A percentile compares a stretch with the other conserved stretches of the same genome.
These are phyloP conservation scores for Rhinichthys klamathensis DNA, from an alignment of 2,113 vertebrate genomes.

Conservation along the genomic window DNA sequence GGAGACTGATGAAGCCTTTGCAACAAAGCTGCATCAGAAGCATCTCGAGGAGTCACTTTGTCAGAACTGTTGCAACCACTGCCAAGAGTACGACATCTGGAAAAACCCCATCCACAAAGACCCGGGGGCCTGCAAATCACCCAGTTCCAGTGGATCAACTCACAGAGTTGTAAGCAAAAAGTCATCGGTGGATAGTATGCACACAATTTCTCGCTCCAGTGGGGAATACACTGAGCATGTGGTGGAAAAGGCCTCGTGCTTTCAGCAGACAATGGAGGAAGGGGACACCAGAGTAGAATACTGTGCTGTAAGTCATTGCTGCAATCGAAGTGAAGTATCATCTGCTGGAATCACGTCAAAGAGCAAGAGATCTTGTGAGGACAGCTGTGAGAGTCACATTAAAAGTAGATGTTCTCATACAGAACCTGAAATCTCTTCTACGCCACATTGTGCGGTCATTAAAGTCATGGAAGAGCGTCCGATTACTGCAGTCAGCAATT, in stretches of 20 bases:
- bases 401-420: conserved; percentile 32
- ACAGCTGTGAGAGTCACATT: conserved; percentile 63
- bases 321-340: conserved; percentile 61
- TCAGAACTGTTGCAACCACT: conserved; percentile 70
- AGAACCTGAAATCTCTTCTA: conserved; percentile 12
- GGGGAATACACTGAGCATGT: conserved; percentile 76
- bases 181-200: conserved; percentile 70
- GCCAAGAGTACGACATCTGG: conserved; percentile 83
- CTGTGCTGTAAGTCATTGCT: conserved; percentile 62
- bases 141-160: conserved; percentile 78
- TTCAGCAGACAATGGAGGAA: conserved; percentile 75
- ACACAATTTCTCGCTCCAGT: conserved; percentile 72
- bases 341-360: conserved; percentile 48
- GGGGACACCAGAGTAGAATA: conserved; percentile 56
- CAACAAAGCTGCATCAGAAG: conserved; percentile 67
- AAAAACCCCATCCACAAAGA: conserved; percentile 78
- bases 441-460: conserved; percentile 47
- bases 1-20: conserved; percentile 74
- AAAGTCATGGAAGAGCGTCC: conserved; percentile 51
- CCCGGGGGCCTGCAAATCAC: conserved; percentile 61
- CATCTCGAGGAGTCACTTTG: conserved; percentile 72
- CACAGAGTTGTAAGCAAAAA: conserved; percentile 71
- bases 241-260: conserved; percentile 72
- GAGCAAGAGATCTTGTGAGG: conserved; percentile 37
- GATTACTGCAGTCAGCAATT: conserved; percentile 54